phyloP scores from a whole-genome alignment of 2,888 invertebrate genomes.

The Noctua comes region DNA sequence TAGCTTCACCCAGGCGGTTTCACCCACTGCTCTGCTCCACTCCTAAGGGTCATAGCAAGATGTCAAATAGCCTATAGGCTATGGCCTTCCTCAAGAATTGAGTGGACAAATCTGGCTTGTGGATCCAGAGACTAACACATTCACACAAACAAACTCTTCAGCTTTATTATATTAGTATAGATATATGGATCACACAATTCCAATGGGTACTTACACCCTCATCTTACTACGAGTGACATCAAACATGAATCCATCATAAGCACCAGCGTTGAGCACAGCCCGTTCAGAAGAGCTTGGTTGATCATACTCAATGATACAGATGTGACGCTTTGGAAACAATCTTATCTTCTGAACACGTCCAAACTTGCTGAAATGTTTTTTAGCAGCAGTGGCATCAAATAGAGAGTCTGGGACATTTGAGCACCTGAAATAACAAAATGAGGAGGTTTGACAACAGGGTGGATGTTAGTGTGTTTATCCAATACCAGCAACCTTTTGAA shows the following conservation, averaged over 20 bases:
- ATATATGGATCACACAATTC: not conserved
- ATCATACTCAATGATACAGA: conserved; percentile 93
- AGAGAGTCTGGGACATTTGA: conserved; percentile 92
- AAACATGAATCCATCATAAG: conserved; percentile 91
- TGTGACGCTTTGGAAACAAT: conserved; percentile 91
- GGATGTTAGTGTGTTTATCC: not conserved
- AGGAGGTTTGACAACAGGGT: not conserved
- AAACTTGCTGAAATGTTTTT: conserved; percentile 93
- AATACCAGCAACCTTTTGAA: not conserved
- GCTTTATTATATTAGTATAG: not conserved
- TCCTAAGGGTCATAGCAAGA: not conserved
- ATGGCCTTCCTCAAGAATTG: not conserved
- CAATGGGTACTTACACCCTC: conserved; percentile 79
- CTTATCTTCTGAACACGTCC: conserved; percentile 92
- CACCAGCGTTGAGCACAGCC: conserved; percentile 91
- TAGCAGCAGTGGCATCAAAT: conserved; percentile 90
- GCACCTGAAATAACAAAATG: conserved; percentile 84
- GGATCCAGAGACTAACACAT: not conserved
- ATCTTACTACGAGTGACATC: conserved; percentile 89
- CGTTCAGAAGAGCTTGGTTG: conserved; percentile 90
- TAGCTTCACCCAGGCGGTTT: not conserved
- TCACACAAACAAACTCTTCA: not conserved
- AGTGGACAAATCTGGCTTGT: not conserved
- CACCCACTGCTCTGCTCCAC: not conserved
- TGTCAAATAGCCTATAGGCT: not conserved